phyloP scores from a whole-genome alignment of 2,797 vertebrate genomes.

The Rhinogobio ventralis region DNA sequence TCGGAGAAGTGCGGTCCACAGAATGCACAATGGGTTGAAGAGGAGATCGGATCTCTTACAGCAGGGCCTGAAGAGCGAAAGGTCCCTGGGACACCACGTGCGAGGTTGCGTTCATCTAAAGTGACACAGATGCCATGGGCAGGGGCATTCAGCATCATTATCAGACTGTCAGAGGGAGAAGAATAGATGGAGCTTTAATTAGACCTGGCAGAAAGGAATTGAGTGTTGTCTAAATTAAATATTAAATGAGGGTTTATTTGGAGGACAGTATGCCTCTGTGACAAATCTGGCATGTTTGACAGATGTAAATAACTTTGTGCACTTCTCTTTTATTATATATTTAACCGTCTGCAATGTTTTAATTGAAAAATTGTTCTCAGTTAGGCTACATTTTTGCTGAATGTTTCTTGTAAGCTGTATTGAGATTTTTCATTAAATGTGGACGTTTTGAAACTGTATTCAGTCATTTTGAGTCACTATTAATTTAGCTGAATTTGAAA shows the following conservation, averaged over 20 bases:
- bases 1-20: not conserved
- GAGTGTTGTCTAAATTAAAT: slow-evolving; percentile 2
- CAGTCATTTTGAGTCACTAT: not conserved
- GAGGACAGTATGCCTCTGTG: not conserved
- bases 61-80: slow-evolving; percentile 7
- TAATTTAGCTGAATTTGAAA: not conserved
- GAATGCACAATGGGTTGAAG: not conserved
- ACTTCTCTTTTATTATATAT: slow-evolving; percentile 29
- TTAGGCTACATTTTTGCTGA: slow-evolving; percentile 14
- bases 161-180: slow-evolving; percentile 17
- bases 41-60: slow-evolving; percentile 33
- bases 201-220: slow-evolving; percentile 19
- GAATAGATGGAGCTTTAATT: slow-evolving; percentile 34
- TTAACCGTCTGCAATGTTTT: not conserved
- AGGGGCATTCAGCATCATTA: slow-evolving; percentile 42
- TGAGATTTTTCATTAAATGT: slow-evolving; percentile 39
- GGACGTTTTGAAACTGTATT: slow-evolving; percentile 12
- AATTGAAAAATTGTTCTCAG: not conserved
- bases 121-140: slow-evolving; percentile 47
- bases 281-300: not conserved
- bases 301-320: not conserved
- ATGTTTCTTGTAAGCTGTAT: slow-evolving; percentile 29
- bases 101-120: slow-evolving; percentile 24
- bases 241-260: slow-evolving; percentile 1
- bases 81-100: slow-evolving; percentile 1